These are phyloP conservation scores for Hippopotamyrus pictus DNA, from an alignment of 2,797 vertebrate genomes.

Conservation along the genomic window DNA sequence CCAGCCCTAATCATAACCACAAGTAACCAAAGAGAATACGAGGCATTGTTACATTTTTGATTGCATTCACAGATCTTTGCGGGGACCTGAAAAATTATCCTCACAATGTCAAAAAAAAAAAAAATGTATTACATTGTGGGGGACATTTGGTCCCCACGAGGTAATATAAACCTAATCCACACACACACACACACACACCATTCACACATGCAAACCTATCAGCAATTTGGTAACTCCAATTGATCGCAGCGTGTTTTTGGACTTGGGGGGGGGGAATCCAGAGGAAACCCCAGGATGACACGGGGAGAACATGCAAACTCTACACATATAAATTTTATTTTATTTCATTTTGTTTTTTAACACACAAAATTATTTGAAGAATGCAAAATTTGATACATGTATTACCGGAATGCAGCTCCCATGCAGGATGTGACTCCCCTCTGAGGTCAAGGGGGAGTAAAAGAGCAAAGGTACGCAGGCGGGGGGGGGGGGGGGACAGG, in stretches of 20 bases:
- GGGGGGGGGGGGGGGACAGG: neutral
- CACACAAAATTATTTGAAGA: neutral
- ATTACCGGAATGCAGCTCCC: neutral
- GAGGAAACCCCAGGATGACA: neutral
- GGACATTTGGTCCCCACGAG: too few species aligned
- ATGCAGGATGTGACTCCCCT: neutral
- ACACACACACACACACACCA: too few species aligned
- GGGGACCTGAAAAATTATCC: too few species aligned
- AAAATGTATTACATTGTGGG: too few species aligned
- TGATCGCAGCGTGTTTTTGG: neutral
- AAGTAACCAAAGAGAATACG: too few species aligned
- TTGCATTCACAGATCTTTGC: too few species aligned
- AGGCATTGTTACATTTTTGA: too few species aligned
- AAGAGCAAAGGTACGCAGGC: neutral
- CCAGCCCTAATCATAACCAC: too few species aligned
- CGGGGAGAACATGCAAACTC: neutral
- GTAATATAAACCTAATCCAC: too few species aligned
- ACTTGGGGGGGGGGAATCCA: neutral
- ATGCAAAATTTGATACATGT: neutral
- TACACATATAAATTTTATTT: neutral
- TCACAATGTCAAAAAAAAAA: too few species aligned
- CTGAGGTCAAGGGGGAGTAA: neutral
- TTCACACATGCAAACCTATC: too few species aligned
- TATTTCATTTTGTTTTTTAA: neutral
- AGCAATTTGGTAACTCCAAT: neutral